phyloP scores from a whole-genome alignment of 1,140 invertebrate genomes.

The Bombus superbus region DNA sequence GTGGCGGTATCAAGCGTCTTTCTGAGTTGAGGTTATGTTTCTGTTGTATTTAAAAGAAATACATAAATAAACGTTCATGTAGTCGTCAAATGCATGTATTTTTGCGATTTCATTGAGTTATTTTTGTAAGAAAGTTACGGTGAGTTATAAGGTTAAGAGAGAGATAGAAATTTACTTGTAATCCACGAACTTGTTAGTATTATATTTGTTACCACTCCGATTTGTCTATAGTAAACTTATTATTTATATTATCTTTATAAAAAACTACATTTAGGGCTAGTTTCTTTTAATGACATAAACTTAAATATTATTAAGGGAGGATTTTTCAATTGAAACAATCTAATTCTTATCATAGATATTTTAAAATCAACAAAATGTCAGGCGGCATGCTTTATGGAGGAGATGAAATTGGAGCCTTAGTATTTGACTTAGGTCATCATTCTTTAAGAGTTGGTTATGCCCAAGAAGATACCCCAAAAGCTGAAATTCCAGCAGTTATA shows the following conservation, averaged over 20 bases:
- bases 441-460: constrained; percentile 94
- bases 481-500: constrained; percentile 91
- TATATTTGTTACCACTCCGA: not conserved
- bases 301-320: not conserved
- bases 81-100: constrained; percentile 45
- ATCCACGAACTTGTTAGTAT: not conserved
- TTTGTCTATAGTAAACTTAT: not conserved
- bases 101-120: constrained; percentile 52
- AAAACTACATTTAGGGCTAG: not conserved
- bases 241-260: constrained; percentile 7
- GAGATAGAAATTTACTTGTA: not conserved
- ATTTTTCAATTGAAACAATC: not conserved
- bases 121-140: constrained; percentile 56
- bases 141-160: constrained; percentile 20
- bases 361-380: constrained; percentile 57
- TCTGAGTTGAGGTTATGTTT: constrained; percentile 58
- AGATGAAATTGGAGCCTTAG: constrained; percentile 98
- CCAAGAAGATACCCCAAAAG: constrained; percentile 94
- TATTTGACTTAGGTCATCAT: constrained; percentile 97
- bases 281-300: not conserved
- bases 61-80: constrained; percentile 64
- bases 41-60: constrained; percentile 21
- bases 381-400: constrained; percentile 90
- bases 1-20: constrained; percentile 57
- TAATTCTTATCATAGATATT: constrained; percentile 25